A percentile compares a stretch with the other conserved stretches of the same genome.
Evolutionary conservation across 2,113 vertebrate genomes (phyloP).

Genomic region (Pangasianodon hypophthalmus): DNA sequence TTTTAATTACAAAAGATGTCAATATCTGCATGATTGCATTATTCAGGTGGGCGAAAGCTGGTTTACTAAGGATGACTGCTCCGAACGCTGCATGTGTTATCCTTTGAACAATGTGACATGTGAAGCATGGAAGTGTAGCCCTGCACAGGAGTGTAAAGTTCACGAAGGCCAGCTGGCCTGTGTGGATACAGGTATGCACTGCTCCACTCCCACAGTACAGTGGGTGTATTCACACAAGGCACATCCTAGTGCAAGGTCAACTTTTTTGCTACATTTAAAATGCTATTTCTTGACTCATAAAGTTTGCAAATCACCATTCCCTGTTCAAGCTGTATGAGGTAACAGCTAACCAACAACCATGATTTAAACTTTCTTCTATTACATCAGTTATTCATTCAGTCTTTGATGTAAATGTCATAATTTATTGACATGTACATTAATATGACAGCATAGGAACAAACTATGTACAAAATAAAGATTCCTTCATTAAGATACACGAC

Average conservation of each 20-base stretch:
- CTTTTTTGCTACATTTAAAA: neutral
- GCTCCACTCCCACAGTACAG: neutral
- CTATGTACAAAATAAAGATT: neutral
- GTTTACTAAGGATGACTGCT: slow-evolving; percentile 77
- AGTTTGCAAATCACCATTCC: neutral
- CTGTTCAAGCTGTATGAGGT: neutral
- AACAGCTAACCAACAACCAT: neutral
- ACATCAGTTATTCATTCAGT: neutral
- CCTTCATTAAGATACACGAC: neutral
- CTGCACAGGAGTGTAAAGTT: slow-evolving; percentile 78
- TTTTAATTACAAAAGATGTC: neutral
- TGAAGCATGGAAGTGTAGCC: slow-evolving; percentile 80
- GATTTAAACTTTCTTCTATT: neutral
- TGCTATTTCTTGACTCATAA: neutral
- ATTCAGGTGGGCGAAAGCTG: slow-evolving; percentile 79
- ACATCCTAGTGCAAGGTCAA: neutral
- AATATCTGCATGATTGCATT: slow-evolving; percentile 21
- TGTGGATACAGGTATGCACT: slow-evolving; percentile 77
- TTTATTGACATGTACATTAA: neutral
- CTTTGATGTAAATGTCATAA: neutral
- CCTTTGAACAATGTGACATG: slow-evolving; percentile 69
- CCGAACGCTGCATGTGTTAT: slow-evolving; percentile 78
- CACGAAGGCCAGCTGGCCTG: slow-evolving; percentile 82
- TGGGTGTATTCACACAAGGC: neutral
- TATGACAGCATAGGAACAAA: neutral